Evolutionary conservation across 2,888 invertebrate species (phyloP).

Genomic region (Metacarcinus magister): DNA sequence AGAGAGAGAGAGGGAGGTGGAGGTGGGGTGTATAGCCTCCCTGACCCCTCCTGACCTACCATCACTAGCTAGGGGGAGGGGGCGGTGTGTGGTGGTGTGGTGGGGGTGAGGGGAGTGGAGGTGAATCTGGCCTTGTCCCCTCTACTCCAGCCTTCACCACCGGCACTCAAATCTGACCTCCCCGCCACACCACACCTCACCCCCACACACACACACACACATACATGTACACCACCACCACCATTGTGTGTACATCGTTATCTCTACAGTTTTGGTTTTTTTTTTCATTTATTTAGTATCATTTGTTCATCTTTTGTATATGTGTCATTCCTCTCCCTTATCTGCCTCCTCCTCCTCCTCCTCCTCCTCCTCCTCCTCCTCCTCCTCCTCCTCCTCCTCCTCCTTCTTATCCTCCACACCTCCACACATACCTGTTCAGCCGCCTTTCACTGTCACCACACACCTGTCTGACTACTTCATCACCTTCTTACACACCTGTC

Average conservation of each 20-base stretch:
- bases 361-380: too few relatives aligned
- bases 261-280: too few relatives aligned
- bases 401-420: too few relatives aligned
- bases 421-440: too few relatives aligned
- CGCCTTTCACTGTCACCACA: background rate
- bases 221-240: background rate
- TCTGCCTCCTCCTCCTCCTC: too few relatives aligned
- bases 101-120: background rate
- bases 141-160: background rate
- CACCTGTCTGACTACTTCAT: background rate
- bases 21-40: background rate
- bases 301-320: too few relatives aligned
- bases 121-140: constrained; percentile 4
- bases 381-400: too few relatives aligned
- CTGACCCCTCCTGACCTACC: constrained; percentile 36
- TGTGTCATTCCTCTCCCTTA: too few relatives aligned
- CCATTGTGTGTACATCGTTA: too few relatives aligned
- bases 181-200: background rate
- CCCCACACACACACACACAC: background rate
- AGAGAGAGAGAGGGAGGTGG: too few relatives aligned
- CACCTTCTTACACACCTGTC: constrained; percentile 1
- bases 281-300: too few relatives aligned
- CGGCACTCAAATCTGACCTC: background rate
- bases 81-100: too few relatives aligned
- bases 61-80: background rate